Evolutionary conservation across 2,888 invertebrate genomes (phyloP), one percentile per base, ranked within the genome.

Genomic region (Lobophora halterata): DNA sequence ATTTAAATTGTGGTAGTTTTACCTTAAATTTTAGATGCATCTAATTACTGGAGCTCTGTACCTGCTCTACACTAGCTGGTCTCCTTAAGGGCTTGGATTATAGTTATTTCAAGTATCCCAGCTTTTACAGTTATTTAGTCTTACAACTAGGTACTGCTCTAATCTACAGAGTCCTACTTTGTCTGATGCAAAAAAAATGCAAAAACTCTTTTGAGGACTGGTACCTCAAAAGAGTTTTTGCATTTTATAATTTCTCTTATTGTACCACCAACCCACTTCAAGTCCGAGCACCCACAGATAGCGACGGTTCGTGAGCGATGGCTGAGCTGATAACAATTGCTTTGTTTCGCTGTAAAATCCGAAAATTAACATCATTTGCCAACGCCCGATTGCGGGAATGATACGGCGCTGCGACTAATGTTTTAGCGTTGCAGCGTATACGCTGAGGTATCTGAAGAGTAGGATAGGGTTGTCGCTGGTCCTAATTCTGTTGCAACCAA

Each of bases 351-450:
- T 82, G 82, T 79, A 79, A 82, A 79, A 80, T 80, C 79, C 74
- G 78, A 81, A 85, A 85, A 83, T 86, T 86, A 85, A 83, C 85
- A 83, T 83, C 83, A 85, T 86, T 83, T 82, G 85, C 82, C 82
- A 82, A 81, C 79, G 79, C 71, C 71, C 77, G 82, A 82, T 82
- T 67, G 73, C 56, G 56, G 49, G 47, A 56, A 57, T 58, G 82
- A 83, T 83, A 82, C 63, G 51, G 66, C 67, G 65, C 71, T 64
- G 55, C 52, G 57, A 55, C 53, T 35, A 29, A 26, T 30, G 35
- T 16, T 40, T 17, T 18, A 33, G 42, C 20, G 37, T 11, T 31
- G 18, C 21, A 29, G 34, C 27, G 3, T 24, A 5, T 11, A 11
- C 5, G 23, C 16, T 30, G 11, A 14, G 5, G 7, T 7, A 3